Base-by-base conservation (phyloP, 2,888 invertebrate species). In the Drosophila koepferae region DNA sequence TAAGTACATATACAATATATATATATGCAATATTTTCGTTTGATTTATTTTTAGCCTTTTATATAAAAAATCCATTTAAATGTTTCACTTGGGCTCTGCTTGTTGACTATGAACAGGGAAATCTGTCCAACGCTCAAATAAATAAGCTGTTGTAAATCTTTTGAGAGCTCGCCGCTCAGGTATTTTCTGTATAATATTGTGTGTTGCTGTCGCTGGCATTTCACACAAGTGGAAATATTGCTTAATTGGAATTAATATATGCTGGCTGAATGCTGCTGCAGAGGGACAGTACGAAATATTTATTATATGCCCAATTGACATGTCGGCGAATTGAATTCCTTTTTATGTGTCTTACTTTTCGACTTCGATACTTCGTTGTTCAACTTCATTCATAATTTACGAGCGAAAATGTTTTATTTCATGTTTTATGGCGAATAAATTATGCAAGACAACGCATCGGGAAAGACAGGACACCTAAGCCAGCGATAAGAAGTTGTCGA, bases 361-460 rank as follows among this genome's bases (percentile, higher is more conserved):
- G 72, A 63, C 72, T 75, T 72, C 23, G 23, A 46, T 48, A 41
- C 67, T 69, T 58, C 56, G 23, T 2, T 31, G 40, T 34, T 81
- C 60, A 70, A 72, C 69, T 80, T 75, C 69, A 70, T 82, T 82
- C 74, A 89, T 90, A 86, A 86, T 86, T 86, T 86, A 86, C 89
- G 89, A 86, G 79, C 84, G 48, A 58, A 83, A 83, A 89, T 89
- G 72, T 86, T 90, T 89, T 80, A 83, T 84, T 84, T 86, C 86
- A 77, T 86, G 79, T 86, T 86, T 86, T 86, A 86, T 90, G 80
- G 84, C 71, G 74, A 72, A 90, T 90, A 86, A 90, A 86, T 86
- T 84, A 90, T 84, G 86, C 69, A 64, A 63, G 48, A 49, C 61
- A 68, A 59, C 51, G 20, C 53, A 41, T 23, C 55, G 58, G 73